Evolutionary conservation across 2,113 vertebrate genomes (phyloP).

Genomic region (Meriones unguiculatus): DNA sequence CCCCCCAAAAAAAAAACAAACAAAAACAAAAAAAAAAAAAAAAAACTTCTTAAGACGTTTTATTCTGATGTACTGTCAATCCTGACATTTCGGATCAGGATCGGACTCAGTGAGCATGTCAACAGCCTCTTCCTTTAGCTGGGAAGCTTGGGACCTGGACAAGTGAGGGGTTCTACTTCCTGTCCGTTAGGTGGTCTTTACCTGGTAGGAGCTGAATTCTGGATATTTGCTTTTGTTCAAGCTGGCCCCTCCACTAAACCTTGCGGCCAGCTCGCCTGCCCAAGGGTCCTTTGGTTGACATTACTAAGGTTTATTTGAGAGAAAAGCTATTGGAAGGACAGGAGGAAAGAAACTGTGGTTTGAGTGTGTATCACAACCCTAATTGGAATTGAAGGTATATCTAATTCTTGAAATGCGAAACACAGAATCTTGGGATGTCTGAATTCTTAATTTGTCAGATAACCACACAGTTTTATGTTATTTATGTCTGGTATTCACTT

Average conservation of each 20-base stretch:
- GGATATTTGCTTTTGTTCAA: background rate
- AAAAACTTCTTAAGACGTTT: background rate
- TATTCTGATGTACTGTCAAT: background rate
- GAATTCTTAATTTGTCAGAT: background rate
- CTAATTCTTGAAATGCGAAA: background rate
- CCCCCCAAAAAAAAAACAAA: background rate
- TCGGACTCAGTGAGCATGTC: background rate
- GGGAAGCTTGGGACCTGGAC: background rate
- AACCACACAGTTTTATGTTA: background rate
- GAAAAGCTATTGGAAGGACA: background rate
- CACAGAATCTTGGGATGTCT: background rate
- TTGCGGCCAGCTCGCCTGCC: background rate
- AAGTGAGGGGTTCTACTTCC: background rate
- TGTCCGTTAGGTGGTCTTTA: background rate
- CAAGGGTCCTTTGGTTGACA: background rate
- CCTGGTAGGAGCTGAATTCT: background rate
- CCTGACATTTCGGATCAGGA: constrained; percentile 1
- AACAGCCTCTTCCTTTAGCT: background rate
- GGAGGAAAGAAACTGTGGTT: background rate
- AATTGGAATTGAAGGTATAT: background rate
- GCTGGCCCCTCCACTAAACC: background rate
- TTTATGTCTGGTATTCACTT: background rate
- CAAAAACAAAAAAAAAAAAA: no score
- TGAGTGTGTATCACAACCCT: background rate
- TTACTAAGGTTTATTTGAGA: background rate